Evolutionary conservation across 2,797 vertebrate species (phyloP).

Genomic region (Pagetopsis macropterus): DNA sequence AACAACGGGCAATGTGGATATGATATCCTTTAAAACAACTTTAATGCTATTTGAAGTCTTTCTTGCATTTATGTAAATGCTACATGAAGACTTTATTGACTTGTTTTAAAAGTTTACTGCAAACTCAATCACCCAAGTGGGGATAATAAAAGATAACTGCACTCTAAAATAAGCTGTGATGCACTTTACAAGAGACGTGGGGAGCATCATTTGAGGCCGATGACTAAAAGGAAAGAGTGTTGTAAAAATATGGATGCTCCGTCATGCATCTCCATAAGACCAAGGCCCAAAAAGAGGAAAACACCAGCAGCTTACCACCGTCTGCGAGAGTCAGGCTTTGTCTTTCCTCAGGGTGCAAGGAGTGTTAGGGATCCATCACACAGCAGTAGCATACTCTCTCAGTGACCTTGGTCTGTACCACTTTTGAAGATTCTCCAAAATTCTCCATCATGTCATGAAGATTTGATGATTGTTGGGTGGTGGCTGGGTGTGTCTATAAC

Average conservation of each 20-base stretch:
- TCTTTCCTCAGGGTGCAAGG: constrained; percentile 46
- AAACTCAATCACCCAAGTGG: constrained; percentile 22
- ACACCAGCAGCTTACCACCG: constrained; percentile 65
- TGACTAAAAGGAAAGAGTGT: constrained; percentile 36
- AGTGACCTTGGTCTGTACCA: constrained; percentile 65
- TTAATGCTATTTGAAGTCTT: constrained; percentile 7
- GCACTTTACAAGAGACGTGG: constrained; percentile 4
- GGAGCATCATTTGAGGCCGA: constrained; percentile 24
- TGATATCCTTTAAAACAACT: not conserved
- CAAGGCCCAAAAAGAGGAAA: constrained; percentile 37
- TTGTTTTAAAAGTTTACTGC: constrained; percentile 27
- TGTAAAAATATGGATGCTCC: constrained; percentile 28
- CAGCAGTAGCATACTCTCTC: constrained; percentile 51
- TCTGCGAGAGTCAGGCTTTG: constrained; percentile 35
- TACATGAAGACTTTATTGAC: constrained; percentile 25
- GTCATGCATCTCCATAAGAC: constrained; percentile 36
- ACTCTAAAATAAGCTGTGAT: constrained; percentile 29
- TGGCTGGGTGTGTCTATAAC: constrained; percentile 85
- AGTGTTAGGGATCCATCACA: constrained; percentile 63
- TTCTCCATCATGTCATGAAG: constrained; percentile 56
- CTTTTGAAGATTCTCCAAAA: constrained; percentile 53
- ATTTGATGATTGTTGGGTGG: constrained; percentile 27
- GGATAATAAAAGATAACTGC: constrained; percentile 27
- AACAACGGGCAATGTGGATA: constrained; percentile 5
- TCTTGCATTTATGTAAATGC: constrained; percentile 11